Base-by-base conservation (phyloP, 2,797 vertebrate species). In the Falco concolor region DNA sequence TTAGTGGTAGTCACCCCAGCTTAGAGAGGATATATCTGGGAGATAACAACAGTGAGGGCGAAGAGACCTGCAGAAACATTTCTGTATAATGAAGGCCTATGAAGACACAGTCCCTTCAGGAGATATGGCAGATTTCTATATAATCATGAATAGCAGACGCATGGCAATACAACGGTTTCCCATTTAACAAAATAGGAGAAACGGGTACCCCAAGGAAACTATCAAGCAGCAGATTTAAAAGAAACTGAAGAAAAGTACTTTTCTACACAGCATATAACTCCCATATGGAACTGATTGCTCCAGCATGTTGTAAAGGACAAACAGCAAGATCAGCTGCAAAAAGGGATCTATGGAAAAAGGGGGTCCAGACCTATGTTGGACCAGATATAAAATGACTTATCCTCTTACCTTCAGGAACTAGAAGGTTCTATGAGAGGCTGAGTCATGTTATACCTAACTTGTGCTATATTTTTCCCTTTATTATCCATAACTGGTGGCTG, bases 131-230 rank as follows among this genome's bases (percentile, higher is more conserved):
- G 54, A 53, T 83, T 85, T 76, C 75, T 47, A 44, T 11, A 63
- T 19, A 54, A 77, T 34, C 50, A 57, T 2, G 16, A 87, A 52
- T 16, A 89, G 56, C 54, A 84, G n/a, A 67, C 12, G 74, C 7
- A 12, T 12, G 30, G n/a, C 0, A 0, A 65, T 38, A 57, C 13
- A 57, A 30, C 1, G 2, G 32, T 34, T 89, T 75, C 38, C 19
- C 32, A 47, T 65, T 90, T 73, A 79, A 64, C 28, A 38, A 68
- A 89, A 68, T 0, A 78, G 57, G 6, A 91, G 56, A 90, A 81
- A 65, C 13, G n/a, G 20, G 45, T 36, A 74, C 5, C 24, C 44
- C 53, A 69, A n/a, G 54, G 36, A n/a, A 67, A 79, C 15, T 44
- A 77, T 27, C 49, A 61, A 67, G 42, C 21, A 89, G 50, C 7